Conservation (phyloP, 1,140 invertebrate species). For the Eulimnadia texana region DNA sequence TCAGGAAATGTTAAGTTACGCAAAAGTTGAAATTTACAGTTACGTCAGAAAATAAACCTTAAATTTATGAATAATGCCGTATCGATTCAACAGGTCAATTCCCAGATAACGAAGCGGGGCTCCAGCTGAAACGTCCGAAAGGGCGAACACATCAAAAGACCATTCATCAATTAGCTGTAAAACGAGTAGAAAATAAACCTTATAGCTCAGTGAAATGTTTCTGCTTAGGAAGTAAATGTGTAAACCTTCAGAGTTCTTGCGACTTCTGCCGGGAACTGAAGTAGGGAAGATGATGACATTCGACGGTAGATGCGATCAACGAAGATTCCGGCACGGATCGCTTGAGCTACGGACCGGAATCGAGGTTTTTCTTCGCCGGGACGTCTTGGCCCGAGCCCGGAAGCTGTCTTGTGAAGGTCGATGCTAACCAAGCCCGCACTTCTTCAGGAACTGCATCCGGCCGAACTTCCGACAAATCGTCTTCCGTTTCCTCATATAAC, state of each 20-base stretch:
- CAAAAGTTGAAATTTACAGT: no score
- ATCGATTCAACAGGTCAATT: slow-evolving; percentile 86
- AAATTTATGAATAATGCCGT: slow-evolving; percentile 90
- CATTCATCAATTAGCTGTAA: slow-evolving; percentile 74
- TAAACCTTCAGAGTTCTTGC: slow-evolving; percentile 73
- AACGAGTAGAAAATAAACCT: no score
- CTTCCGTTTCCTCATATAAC: slow-evolving; percentile 65
- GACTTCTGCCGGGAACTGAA: slow-evolving; percentile 81
- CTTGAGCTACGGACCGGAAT: slow-evolving; percentile 92
- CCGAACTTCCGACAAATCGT: slow-evolving; percentile 88
- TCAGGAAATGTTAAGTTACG: no score
- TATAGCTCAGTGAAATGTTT: neutral
- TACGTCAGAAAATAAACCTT: slow-evolving; percentile 53
- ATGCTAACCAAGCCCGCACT: slow-evolving; percentile 90
- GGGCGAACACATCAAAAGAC: slow-evolving; percentile 86
- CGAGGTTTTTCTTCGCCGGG: slow-evolving; percentile 65
- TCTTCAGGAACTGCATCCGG: slow-evolving; percentile 87
- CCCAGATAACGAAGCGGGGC: slow-evolving; percentile 82
- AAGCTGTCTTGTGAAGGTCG: slow-evolving; percentile 86
- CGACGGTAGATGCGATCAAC: slow-evolving; percentile 89
- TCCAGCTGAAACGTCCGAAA: slow-evolving; percentile 65
- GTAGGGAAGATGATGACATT: slow-evolving; percentile 65
- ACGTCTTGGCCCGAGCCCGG: slow-evolving; percentile 38
- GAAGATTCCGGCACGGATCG: slow-evolving; percentile 91
- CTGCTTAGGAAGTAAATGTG: neutral